Evolutionary conservation across 2,888 invertebrate genomes (phyloP), one percentile per base, ranked within the genome.

Genomic region (Rhaphigaster nebulosa): DNA sequence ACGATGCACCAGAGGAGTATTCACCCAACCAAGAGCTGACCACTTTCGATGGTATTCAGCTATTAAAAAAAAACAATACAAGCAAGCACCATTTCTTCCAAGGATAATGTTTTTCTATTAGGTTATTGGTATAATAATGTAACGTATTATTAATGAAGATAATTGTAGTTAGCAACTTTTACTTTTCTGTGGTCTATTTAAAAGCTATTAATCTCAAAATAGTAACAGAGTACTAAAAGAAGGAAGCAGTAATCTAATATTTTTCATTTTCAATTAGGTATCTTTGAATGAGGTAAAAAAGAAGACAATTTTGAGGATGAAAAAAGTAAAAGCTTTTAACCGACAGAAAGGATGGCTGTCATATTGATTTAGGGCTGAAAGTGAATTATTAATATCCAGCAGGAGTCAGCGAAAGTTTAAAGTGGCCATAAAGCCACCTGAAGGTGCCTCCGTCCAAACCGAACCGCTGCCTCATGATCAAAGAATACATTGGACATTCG

Each of bases 251-350:
- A 34, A 70, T 70, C 34, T 34, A 34, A 34, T 70, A 20, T 15
- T 38, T 70, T 70, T 70, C 70, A 34, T 70, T 70, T 70, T 70
- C 70, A 34, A 34, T 70, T 70, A n/a, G n/a, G n/a, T n/a, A 70
- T 70, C 70, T 70, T 70, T 34, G 29, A 34, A 70, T 70, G 34
- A 34, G 13, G 70, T 0, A 70, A 70, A 70, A 70, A 70, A 34
- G 20, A 70, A 70, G 34, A 20, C 3, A 70, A 70, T 70, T 70
- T 70, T 70, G 6, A 34, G 34, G 26, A n/a, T n/a, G 45, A 26
- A 45, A 84, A 84, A 84, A 84, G 84, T 84, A n/a, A 84, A 84
- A 45, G 84, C 84, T 84, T 84, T 84, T 84, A 84, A 84, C 84
- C 45, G 45, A 45, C 45, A 84, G 84, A 84, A 84, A 45, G 45